phyloP scores from a whole-genome alignment of 2,797 vertebrate species.

The Eulemur rubriventer region DNA sequence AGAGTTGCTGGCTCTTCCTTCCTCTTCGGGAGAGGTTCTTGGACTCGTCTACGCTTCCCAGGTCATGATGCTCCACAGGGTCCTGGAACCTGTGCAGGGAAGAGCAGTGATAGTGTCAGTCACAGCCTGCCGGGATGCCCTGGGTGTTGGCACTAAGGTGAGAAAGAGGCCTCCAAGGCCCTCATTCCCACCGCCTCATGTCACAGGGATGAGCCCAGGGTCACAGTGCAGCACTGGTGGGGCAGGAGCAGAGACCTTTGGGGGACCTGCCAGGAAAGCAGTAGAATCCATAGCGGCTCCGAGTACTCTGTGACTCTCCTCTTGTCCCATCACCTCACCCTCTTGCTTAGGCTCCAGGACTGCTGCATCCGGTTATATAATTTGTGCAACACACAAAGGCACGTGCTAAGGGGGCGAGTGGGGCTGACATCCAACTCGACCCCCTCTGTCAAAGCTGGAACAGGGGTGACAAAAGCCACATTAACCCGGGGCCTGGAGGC shows the following conservation, averaged over 20 bases:
- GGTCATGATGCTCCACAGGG: conserved; percentile 28
- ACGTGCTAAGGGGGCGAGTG: background rate
- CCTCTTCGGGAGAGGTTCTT: background rate
- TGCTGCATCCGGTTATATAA: background rate
- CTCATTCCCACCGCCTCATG: background rate
- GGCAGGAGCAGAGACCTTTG: background rate
- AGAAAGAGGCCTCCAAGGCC: background rate
- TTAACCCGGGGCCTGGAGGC: too few relatives aligned
- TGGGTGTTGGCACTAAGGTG: background rate
- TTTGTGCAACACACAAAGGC: background rate
- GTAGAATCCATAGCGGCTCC: background rate
- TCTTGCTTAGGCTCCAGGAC: background rate
- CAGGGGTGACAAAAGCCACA: background rate
- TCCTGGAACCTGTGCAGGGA: conserved; percentile 48
- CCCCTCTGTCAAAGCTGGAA: background rate
- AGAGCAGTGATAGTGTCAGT: background rate
- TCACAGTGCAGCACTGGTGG: background rate
- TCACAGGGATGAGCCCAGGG: background rate
- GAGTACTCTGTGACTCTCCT: background rate
- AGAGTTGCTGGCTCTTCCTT: background rate
- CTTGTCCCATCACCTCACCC: background rate
- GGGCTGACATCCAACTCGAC: background rate
- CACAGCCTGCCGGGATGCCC: background rate
- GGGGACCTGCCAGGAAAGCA: background rate
- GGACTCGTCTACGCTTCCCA: background rate